Evolutionary conservation across 2,888 invertebrate species (phyloP).

Genomic region (Graphium colonna): DNA sequence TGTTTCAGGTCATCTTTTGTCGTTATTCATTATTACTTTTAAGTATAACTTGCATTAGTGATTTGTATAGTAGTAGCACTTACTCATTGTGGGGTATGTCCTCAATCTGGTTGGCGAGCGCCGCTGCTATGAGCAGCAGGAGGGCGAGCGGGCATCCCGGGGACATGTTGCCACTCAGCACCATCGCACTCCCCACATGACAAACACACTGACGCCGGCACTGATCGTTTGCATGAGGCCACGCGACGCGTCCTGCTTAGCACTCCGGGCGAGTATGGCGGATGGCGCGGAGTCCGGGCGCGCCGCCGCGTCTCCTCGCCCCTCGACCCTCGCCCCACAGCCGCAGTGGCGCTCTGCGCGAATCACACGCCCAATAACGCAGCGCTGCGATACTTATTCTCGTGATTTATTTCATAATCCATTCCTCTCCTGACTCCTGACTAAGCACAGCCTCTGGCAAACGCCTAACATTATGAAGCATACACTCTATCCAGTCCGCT

Average conservation of each 20-base stretch:
- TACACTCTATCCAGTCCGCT: too few relatives aligned
- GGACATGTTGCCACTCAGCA: constrained; percentile 54
- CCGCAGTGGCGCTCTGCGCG: constrained; percentile 77
- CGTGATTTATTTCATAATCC: constrained; percentile 71
- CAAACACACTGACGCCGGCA: constrained; percentile 53
- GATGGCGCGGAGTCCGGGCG: constrained; percentile 47
- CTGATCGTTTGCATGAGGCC: constrained; percentile 53
- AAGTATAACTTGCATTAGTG: too few relatives aligned
- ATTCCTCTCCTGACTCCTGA: constrained; percentile 23
- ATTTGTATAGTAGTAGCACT: too few relatives aligned
- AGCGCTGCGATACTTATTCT: constrained; percentile 67
- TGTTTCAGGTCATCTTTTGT: too few relatives aligned
- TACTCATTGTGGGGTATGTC: constrained; percentile 95
- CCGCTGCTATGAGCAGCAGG: constrained; percentile 55
- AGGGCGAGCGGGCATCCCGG: constrained; percentile 53
- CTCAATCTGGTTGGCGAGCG: constrained; percentile 88
- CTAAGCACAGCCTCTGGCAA: background rate
- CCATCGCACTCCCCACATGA: constrained; percentile 68
- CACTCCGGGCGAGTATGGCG: constrained; percentile 45
- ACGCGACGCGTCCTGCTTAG: constrained; percentile 46
- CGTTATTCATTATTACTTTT: too few relatives aligned
- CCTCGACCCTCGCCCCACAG: constrained; percentile 37
- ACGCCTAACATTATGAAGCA: background rate
- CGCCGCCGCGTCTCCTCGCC: constrained; percentile 42
- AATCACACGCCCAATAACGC: constrained; percentile 78